Percentiles rank a stretch among this genome's conserved stretches.
Conservation (phyloP, 2,888 invertebrate genomes). For the Syritta pipiens region DNA sequence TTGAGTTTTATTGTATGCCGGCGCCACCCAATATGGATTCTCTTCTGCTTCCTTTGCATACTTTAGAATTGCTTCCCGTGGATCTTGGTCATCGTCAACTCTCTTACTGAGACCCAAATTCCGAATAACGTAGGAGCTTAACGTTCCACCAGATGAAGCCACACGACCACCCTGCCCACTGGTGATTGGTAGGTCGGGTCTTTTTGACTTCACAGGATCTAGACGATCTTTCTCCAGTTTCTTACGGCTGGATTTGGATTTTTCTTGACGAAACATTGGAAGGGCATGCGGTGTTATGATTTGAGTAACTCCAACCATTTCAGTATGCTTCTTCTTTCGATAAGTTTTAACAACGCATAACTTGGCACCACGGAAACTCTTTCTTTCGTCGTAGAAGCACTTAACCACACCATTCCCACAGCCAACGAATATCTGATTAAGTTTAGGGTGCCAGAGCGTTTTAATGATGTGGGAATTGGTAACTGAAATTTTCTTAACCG, state of each 20-base stretch:
- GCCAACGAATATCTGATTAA: constrained; percentile 97
- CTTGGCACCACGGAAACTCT: constrained; percentile 94
- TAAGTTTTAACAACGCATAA: constrained; percentile 91
- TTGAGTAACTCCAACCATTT: constrained; percentile 93
- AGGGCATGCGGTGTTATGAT: constrained; percentile 98
- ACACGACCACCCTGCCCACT: constrained; percentile 96
- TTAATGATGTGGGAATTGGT: constrained; percentile 92
- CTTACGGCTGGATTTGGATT: constrained; percentile 92
- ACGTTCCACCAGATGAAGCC: constrained; percentile 93
- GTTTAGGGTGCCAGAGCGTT: constrained; percentile 95
- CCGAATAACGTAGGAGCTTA: constrained; percentile 97
- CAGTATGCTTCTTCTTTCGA: constrained; percentile 89
- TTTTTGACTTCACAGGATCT: constrained; percentile 89
- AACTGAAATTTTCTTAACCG: constrained; percentile 87
- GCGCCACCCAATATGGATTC: constrained; percentile 98
- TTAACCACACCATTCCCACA: constrained; percentile 94
- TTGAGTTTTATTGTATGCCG: constrained; percentile 93
- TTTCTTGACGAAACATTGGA: constrained; percentile 95
- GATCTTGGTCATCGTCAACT: constrained; percentile 95
- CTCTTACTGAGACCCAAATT: constrained; percentile 96
- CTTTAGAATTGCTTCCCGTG: constrained; percentile 95
- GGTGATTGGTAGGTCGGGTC: constrained; percentile 93
- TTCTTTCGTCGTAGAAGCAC: constrained; percentile 93
- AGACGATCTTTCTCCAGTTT: constrained; percentile 94
- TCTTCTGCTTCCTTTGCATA: constrained; percentile 97